phyloP scores from a whole-genome alignment of 2,113 vertebrate genomes.

The Bostrychus sinensis region DNA sequence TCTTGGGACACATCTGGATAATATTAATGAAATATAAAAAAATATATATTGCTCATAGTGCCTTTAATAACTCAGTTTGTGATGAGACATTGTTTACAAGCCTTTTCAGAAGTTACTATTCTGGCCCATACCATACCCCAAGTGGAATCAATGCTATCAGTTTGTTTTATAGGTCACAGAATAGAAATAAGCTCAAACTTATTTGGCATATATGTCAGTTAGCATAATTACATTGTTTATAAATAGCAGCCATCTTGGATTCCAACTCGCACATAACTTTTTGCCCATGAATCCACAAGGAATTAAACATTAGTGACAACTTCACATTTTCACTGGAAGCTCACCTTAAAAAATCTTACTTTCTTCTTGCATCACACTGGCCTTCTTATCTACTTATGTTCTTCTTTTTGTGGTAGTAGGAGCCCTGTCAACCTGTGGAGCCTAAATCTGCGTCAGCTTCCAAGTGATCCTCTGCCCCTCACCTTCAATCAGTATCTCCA shows the following conservation, averaged over 20 bases:
- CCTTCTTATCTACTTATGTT: constrained; percentile 65
- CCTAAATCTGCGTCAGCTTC: constrained; percentile 56
- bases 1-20: no score
- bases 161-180: not conserved
- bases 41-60: no score
- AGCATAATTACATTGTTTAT: not conserved
- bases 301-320: constrained; percentile 38
- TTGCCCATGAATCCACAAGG: constrained; percentile 30
- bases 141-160: not conserved
- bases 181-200: no score
- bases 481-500: constrained; percentile 60
- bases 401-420: constrained; percentile 41
- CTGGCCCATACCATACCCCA: no score
- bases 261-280: constrained; percentile 2
- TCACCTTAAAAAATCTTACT: constrained; percentile 45
- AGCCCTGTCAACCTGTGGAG: constrained; percentile 44
- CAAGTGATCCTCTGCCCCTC: constrained; percentile 59
- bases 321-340: constrained; percentile 31
- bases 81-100: no score
- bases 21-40: no score
- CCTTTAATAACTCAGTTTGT: no score
- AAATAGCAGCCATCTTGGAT: not conserved
- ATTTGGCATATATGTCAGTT: not conserved
- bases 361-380: constrained; percentile 51
- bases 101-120: no score